Base-by-base conservation (phyloP, 2,113 vertebrate genomes). In the Typhlomys cinereus region DNA sequence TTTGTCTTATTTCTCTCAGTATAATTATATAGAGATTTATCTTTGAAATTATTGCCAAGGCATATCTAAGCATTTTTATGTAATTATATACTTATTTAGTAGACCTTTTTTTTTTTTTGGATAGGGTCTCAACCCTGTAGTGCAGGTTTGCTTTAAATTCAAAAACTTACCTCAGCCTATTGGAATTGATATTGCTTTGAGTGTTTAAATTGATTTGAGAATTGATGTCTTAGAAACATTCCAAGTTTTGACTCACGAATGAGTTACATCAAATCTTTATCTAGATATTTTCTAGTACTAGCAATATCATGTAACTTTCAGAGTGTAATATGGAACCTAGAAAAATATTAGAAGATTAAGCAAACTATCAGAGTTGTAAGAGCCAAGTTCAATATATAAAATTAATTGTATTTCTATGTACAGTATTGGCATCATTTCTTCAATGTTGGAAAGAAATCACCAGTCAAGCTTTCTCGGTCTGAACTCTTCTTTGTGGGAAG, bases 361-460 rank as follows among this genome's bases (percentile, higher is more conserved):
- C 57, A n/a, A 79, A 54, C 69, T 88, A 79, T 57, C 13, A 78
- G 70, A 29, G 20, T 20, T 13, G 2, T 34, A 73, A 54, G 21
- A 46, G 14, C 29, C 41, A 74, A 36, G 23, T 36, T 67, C 41
- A 59, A n/a, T 80, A 27, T 34, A 27, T 11, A 70, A 69, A 79
- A 46, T 59, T 59, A 46, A 70, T 70, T 80, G 41, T 89, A 36
- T 15, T 80, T 70, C 14, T 89, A 48, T 70, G 14, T 48, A 36
- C 1, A 59, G 31, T 80, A n/a, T 39, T 62, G 23, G 10, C 83
- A 85, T 91, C 74, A 34, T 64, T 83, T 92, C 85, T 83, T 66
- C 89, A 34, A 20, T 87, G 15, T n/a, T 90, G 54, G 41, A 46
- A 92, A 89, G 54, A 78, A 34, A 66, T 89, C 17, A 75, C 23